Evolutionary conservation across 2,113 vertebrate species (phyloP).

Genomic region (Crypturellus undulatus): DNA sequence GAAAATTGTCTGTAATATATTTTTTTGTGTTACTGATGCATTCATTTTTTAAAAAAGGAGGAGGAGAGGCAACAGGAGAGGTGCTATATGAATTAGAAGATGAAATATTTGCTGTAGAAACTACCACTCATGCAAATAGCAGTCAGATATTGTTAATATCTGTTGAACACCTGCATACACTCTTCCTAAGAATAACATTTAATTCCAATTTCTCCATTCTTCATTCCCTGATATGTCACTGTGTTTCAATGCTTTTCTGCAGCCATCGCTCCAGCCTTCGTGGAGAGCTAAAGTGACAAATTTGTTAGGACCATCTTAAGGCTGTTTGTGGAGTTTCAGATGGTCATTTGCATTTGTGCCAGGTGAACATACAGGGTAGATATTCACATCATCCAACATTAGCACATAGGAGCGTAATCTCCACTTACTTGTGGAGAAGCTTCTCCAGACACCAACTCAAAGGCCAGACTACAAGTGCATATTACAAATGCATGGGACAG

Average conservation of each 20-base stretch:
- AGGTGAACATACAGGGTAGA: neutral
- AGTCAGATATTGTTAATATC: constrained; percentile 25
- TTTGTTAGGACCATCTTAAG: neutral
- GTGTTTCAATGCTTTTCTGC: neutral
- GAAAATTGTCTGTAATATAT: neutral
- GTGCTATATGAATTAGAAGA: neutral
- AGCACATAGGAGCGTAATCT: rapidly evolving
- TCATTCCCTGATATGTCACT: neutral
- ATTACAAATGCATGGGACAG: rapidly evolving
- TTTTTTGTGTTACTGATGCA: neutral
- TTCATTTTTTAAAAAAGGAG: neutral
- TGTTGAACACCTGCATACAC: constrained; percentile 32
- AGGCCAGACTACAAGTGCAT: neutral
- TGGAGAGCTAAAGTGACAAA: neutral
- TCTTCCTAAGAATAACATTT: constrained; percentile 36
- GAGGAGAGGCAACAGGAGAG: neutral
- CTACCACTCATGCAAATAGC: constrained; percentile 2
- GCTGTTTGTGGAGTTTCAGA: neutral
- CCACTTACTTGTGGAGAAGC: neutral
- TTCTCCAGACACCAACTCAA: rapidly evolving
- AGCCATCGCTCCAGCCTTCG: neutral
- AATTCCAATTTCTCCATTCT: neutral
- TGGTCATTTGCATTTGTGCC: neutral
- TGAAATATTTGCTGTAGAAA: constrained; percentile 8
- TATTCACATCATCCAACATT: neutral